Evolutionary conservation across 2,888 invertebrate genomes (phyloP), one percentile per base, ranked within the genome.

Genomic region (Tryphoninae sp.): DNA sequence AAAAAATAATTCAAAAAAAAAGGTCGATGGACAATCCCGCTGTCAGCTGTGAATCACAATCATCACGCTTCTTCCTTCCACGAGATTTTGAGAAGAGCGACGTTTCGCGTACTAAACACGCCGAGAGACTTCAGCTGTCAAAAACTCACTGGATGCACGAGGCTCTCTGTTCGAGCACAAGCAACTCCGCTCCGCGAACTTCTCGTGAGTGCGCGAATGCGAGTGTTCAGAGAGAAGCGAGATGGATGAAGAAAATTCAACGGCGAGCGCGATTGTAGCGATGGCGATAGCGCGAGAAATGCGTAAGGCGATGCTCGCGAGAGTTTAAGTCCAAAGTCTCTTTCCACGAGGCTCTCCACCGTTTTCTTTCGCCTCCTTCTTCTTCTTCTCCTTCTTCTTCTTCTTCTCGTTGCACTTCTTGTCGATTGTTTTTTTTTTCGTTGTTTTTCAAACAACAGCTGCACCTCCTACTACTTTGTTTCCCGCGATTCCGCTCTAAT

Each of bases 21-120:
- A 16, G 7, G 1, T 33, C 33, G 33, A 49, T 42, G 23, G 69
- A 22, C 40, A 64, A 6, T 53, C 42, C 59, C 75, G 65, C 80
- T 81, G 84, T 86, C 84, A 86, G 84, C 86, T 84, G 82, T 59
- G 74, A 74, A 81, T 82, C 83, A 85, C 77, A 77, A 85, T 78
- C 80, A 84, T 83, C 81, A 75, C 82, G 82, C 61, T 80, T 6
- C 33, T 6, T 61, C 19, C 19, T 19, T 76, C 42, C 45, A 13
- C 75, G 68, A 58, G 42, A 79, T 58, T 62, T 58, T 53, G 19
- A 69, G 68, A 62, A 78, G 65, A 75, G 73, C 68, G 65, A 45
- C 45, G 45, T 45, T 45, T 45, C 19, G 22, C 2, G 26, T 2
- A 11, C n/a, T 22, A 6, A 22, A 45, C 2, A 33, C 61, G 45